Evolutionary conservation across 1,140 invertebrate genomes (phyloP).

Genomic region (Musca domestica): DNA sequence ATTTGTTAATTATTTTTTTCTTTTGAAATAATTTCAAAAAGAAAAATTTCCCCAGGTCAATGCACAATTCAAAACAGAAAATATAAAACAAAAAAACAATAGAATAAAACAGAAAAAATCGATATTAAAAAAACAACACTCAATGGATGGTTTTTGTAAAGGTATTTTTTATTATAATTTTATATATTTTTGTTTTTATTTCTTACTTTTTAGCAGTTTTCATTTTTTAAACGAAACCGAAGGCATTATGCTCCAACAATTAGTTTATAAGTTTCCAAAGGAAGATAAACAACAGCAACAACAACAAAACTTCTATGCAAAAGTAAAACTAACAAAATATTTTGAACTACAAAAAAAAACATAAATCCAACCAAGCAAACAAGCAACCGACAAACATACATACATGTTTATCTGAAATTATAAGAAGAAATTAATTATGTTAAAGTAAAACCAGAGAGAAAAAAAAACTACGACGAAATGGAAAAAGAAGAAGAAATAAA

Average conservation of each 20-base stretch:
- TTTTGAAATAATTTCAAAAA: too few relatives aligned
- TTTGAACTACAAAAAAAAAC: slow-evolving; percentile 7
- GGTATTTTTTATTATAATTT: too few relatives aligned
- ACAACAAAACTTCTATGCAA: too few relatives aligned
- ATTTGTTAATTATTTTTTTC: too few relatives aligned
- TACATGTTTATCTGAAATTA: slow-evolving; percentile 6
- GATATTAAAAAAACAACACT: too few relatives aligned
- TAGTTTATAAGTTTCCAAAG: slow-evolving; percentile 11
- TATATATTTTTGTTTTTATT: too few relatives aligned
- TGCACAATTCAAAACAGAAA: not conserved
- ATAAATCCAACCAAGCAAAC: slow-evolving; percentile 4
- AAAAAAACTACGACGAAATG: slow-evolving; percentile 6
- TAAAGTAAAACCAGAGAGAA: not conserved
- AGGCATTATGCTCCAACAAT: slow-evolving; percentile 9
- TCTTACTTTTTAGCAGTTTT: not conserved
- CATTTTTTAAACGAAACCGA: slow-evolving; percentile 14
- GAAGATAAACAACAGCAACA: too few relatives aligned
- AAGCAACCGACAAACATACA: slow-evolving; percentile 3
- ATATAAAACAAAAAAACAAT: slow-evolving; percentile 1
- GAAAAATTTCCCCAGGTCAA: not conserved
- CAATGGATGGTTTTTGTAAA: too few relatives aligned
- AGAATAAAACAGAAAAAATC: not conserved
- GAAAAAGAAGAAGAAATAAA: slow-evolving; percentile 6
- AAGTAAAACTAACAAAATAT: slow-evolving; percentile 1
- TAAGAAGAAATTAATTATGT: slow-evolving; percentile 13